Evolutionary conservation across 92 coral and sea anemone species (phyloP), one percentile per base, ranked within the genome.

Genomic region (Siderastrea radians): DNA sequence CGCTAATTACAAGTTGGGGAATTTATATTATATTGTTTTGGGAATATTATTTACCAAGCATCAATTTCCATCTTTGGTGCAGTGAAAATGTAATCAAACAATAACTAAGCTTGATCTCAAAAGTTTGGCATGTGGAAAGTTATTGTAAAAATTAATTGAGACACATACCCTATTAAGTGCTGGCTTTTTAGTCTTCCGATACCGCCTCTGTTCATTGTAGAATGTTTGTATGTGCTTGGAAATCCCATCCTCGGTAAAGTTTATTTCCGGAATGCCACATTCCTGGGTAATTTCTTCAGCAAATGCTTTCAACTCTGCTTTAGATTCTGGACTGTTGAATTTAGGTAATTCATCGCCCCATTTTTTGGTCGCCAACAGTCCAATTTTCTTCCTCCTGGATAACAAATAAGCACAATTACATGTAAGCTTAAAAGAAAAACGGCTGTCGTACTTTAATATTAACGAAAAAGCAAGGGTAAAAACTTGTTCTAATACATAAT

Each of bases 321-420:
- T 87, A n/a, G 77, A 57, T 87, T 87, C 78, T 55, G 91, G 91
- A 63, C 77, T 66, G 88, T 87, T 87, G 77, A 87, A 80, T 80
- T 66, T 80, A 68, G 79, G 91, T 15, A 71, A 7, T 67, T 58
- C 44, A 70, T 79, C 54, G 82, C 54, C 67, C 91, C 91, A 87
- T 70, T 62, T 71, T 61, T 87, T 70, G 68, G 91, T 80, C 59
- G 88, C 87, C 72, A 86, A 49, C 48, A 84, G 60, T 52, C 87
- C 88, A 69, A 84, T 72, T 73, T 84, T 72, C 79, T 84, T 84
- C 61, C 81, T 72, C 79, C 88, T 84, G 48, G 65, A 60, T 47
- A 80, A 49, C 10, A 49, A 44, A 44, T 16, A 77, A 58, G 59
- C 59, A 72, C n/a, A n/a, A n/a, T n/a, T n/a, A n/a, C n/a, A n/a